Conservation (phyloP, 64 coral and sea anemone species). For the Montipora efflorescens region DNA sequence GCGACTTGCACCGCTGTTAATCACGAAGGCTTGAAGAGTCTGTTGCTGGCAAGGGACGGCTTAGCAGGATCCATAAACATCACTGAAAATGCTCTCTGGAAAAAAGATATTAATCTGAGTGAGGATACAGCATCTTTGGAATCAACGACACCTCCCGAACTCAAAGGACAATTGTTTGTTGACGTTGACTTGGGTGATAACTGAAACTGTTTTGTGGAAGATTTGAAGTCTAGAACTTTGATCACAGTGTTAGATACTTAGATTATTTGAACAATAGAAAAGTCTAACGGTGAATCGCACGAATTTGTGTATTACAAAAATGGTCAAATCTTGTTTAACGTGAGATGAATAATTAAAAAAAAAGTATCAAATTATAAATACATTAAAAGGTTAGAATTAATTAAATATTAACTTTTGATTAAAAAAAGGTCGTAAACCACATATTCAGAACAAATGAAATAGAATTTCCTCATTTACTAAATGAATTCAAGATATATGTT, state of each 20-base stretch:
- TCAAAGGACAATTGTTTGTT: slow-evolving; percentile 20
- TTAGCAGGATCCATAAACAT: slow-evolving; percentile 53
- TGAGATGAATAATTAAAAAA: no score
- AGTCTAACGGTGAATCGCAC: no score
- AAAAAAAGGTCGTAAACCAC: background rate
- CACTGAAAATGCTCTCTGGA: slow-evolving; percentile 86
- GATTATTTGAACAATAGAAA: no score
- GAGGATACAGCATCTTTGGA: slow-evolving; percentile 31
- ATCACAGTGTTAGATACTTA: no score
- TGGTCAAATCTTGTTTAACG: no score
- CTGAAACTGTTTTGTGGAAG: no score
- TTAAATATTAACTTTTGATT: no score
- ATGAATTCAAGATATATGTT: background rate
- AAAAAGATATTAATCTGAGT: slow-evolving; percentile 38
- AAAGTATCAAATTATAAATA: background rate
- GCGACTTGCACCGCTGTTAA: slow-evolving; percentile 54
- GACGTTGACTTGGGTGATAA: slow-evolving; percentile 2
- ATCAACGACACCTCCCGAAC: slow-evolving; percentile 11
- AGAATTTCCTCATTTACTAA: background rate
- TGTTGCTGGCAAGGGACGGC: slow-evolving; percentile 49
- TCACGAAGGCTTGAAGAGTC: slow-evolving; percentile 75
- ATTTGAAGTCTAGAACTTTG: no score
- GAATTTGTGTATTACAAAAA: no score
- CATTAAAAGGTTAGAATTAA: background rate
- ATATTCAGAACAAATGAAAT: background rate